Percentiles rank a stretch among this genome's conserved stretches.
These are phyloP conservation scores for Xiphophorus couchianus DNA, from an alignment of 2,113 vertebrate genomes.

Conservation along the genomic window DNA sequence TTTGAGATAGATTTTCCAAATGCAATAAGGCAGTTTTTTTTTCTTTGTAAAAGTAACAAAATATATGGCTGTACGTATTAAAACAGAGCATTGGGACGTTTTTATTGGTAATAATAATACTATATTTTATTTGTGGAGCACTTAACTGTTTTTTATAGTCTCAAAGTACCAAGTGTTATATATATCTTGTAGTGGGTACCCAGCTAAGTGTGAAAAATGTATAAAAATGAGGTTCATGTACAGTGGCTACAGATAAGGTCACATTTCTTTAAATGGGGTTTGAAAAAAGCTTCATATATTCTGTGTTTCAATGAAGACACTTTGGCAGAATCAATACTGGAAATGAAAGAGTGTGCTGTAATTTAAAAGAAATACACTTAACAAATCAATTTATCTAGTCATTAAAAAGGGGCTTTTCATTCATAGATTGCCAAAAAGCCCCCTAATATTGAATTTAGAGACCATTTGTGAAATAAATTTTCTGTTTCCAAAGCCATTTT, in stretches of 20 bases:
- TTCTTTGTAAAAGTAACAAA: background rate
- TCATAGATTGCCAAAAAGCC: constrained; percentile 43
- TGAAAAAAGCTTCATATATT: background rate
- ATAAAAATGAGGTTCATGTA: background rate
- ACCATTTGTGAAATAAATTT: constrained; percentile 68
- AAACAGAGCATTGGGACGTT: background rate
- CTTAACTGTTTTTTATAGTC: background rate
- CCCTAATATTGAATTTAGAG: constrained; percentile 42
- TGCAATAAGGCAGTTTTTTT: background rate
- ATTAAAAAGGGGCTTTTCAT: constrained; percentile 52
- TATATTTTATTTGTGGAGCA: background rate
- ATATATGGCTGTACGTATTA: background rate
- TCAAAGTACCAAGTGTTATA: background rate
- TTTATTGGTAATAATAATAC: background rate
- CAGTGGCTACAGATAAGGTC: background rate
- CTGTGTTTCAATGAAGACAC: background rate
- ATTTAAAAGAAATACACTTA: constrained; percentile 39
- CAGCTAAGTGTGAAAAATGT: background rate
- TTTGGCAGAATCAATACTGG: background rate
- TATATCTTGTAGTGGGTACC: background rate
- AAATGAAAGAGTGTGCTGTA: constrained; percentile 26
- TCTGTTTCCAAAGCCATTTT: constrained; percentile 62
- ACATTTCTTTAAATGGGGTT: background rate
- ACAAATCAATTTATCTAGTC: constrained; percentile 51
- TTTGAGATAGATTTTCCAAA: background rate